phyloP scores from a whole-genome alignment of 2,888 invertebrate species.

The Spisula subtruncata region DNA sequence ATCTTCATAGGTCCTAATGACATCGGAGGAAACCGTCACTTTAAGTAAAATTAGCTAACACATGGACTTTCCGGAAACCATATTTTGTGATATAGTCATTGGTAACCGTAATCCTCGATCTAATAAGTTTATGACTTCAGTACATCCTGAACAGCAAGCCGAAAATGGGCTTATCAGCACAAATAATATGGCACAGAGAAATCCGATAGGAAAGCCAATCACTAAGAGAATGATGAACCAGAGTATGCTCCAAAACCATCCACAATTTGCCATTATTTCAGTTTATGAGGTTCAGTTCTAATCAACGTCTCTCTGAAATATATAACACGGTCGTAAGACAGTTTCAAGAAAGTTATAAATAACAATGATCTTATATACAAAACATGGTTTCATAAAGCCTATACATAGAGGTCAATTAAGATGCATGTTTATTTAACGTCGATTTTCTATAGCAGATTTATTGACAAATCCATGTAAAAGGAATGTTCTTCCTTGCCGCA shows the following conservation, averaged over 20 bases:
- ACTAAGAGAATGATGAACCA: constrained; percentile 86
- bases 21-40: too few relatives aligned
- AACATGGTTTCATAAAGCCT: too few relatives aligned
- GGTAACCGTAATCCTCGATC: constrained; percentile 86
- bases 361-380: too few relatives aligned
- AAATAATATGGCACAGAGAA: constrained; percentile 85
- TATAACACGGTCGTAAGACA: neutral
- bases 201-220: constrained; percentile 86
- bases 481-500: too few relatives aligned
- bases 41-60: constrained; percentile 73
- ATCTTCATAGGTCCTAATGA: too few relatives aligned
- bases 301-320: neutral
- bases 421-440: too few relatives aligned
- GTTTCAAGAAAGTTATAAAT: neutral
- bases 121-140: constrained; percentile 83
- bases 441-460: too few relatives aligned
- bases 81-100: constrained; percentile 85
- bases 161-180: constrained; percentile 86
- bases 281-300: neutral
- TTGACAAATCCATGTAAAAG: too few relatives aligned
- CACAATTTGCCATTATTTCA: constrained; percentile 80
- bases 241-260: constrained; percentile 85
- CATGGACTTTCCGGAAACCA: constrained; percentile 84
- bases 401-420: too few relatives aligned
- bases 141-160: constrained; percentile 84